Evolutionary conservation across 1,140 invertebrate species (phyloP).

Genomic region (Sitophilus oryzae): DNA sequence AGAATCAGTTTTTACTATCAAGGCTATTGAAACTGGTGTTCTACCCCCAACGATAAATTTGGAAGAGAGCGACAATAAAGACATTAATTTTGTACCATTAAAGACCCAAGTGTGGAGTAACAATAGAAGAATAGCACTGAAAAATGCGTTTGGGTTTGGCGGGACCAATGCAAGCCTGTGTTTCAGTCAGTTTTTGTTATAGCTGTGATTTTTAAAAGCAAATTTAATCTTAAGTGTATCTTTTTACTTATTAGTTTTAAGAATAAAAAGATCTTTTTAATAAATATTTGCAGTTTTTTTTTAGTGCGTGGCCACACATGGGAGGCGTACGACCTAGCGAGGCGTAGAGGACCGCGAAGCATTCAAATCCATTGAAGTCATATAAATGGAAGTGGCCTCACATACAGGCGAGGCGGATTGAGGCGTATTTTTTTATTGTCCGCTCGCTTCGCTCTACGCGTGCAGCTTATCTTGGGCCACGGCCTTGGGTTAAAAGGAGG

Average conservation of each 20-base stretch:
- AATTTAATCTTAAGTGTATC: background rate
- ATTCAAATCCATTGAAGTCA: too few relatives aligned
- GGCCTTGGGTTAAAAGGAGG: too few relatives aligned
- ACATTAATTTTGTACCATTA: conserved; percentile 68
- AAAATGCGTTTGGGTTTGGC: conserved; percentile 99
- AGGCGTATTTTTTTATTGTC: too few relatives aligned
- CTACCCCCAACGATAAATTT: conserved; percentile 93
- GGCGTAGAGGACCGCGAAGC: background rate
- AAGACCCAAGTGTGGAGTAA: conserved; percentile 54
- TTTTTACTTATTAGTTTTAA: background rate
- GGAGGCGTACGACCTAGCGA: too few relatives aligned
- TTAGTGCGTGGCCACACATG: too few relatives aligned
- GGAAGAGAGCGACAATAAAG: conserved; percentile 56
- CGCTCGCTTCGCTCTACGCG: too few relatives aligned
- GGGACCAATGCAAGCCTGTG: conserved; percentile 94
- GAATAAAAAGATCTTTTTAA: conserved; percentile 6
- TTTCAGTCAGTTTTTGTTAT: conserved; percentile 48
- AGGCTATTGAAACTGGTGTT: conserved; percentile 67
- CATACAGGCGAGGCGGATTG: too few relatives aligned
- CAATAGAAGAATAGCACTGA: conserved; percentile 70
- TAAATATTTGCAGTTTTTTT: background rate
- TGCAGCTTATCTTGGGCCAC: too few relatives aligned
- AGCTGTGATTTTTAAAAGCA: background rate
- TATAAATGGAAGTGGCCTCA: too few relatives aligned
- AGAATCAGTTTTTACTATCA: conserved; percentile 79